These are phyloP conservation scores for Drosophila meridiana DNA, from an alignment of 2,888 invertebrate species.

Conservation along the genomic window DNA sequence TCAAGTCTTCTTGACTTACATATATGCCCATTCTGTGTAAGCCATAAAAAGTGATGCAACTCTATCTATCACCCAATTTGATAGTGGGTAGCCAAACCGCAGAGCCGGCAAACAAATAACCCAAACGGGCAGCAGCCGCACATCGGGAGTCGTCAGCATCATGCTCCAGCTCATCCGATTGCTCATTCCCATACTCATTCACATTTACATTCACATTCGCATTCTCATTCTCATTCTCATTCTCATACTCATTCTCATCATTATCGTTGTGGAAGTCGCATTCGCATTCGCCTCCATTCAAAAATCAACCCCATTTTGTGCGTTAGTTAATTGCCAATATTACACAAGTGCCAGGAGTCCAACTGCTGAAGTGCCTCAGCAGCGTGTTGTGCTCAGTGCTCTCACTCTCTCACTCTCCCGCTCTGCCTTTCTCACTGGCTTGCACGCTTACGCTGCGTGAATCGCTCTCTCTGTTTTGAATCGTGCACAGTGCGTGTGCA, in stretches of 20 bases:
- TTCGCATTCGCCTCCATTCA: constrained; percentile 61
- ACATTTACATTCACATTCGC: constrained; percentile 18
- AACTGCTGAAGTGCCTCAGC: constrained; percentile 55
- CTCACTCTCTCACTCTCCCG: constrained; percentile 7
- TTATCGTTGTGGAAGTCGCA: constrained; percentile 36
- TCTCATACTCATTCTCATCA: constrained; percentile 27
- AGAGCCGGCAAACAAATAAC: constrained; percentile 39
- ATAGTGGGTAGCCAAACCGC: constrained; percentile 18
- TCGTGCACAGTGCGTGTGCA: constrained; percentile 31
- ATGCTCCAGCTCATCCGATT: constrained; percentile 4
- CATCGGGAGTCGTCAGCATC: constrained; percentile 6
- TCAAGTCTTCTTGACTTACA: not conserved
- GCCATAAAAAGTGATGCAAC: not conserved
- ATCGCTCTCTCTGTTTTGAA: constrained; percentile 27
- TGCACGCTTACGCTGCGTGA: constrained; percentile 16
- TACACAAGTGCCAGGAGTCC: constrained; percentile 69
- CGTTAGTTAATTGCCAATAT: constrained; percentile 78
- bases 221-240: constrained; percentile 1
- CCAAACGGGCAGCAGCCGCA: constrained; percentile 24
- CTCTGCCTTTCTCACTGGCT: not conserved
- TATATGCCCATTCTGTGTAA: not conserved
- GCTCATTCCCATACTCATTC: constrained; percentile 18
- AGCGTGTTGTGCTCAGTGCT: constrained; percentile 30
- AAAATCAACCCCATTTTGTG: constrained; percentile 75
- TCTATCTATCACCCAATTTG: not conserved